A percentile compares a stretch with the other conserved stretches of the same genome.
Evolutionary conservation across 2,113 vertebrate species (phyloP).

Genomic region (Plecturocebus donacophilus): DNA sequence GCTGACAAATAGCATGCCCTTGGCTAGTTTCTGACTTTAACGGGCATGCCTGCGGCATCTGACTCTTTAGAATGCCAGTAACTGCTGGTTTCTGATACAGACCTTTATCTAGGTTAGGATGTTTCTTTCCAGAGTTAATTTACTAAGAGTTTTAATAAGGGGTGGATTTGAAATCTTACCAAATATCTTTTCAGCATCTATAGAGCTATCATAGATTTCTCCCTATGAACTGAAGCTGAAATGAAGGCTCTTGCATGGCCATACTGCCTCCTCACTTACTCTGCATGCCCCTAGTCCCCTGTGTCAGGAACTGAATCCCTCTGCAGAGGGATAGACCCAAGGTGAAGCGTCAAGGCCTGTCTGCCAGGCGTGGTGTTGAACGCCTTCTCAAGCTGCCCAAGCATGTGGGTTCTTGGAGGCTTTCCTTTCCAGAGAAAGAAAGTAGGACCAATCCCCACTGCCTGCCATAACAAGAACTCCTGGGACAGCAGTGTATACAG

Average conservation of each 20-base stretch:
- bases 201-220: background rate
- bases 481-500: background rate
- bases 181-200: background rate
- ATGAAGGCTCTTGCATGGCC: background rate
- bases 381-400: background rate
- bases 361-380: accelerated
- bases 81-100: background rate
- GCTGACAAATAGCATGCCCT: accelerated
- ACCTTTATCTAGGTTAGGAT: background rate
- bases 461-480: background rate
- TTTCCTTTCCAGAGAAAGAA: slow-evolving; percentile 22
- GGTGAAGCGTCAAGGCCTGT: background rate
- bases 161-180: background rate
- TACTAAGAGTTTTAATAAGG: slow-evolving; percentile 5
- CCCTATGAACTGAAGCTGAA: background rate
- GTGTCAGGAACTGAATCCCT: background rate
- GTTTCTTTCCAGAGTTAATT: background rate
- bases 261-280: background rate
- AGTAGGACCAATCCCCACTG: accelerated
- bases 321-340: accelerated
- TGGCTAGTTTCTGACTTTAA: background rate
- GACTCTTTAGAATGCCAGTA: background rate
- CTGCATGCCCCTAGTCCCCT: background rate
- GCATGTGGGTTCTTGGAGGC: background rate
- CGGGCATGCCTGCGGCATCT: background rate